phyloP scores from a whole-genome alignment of 2,888 invertebrate species.

The Eurytoma adleriae region DNA sequence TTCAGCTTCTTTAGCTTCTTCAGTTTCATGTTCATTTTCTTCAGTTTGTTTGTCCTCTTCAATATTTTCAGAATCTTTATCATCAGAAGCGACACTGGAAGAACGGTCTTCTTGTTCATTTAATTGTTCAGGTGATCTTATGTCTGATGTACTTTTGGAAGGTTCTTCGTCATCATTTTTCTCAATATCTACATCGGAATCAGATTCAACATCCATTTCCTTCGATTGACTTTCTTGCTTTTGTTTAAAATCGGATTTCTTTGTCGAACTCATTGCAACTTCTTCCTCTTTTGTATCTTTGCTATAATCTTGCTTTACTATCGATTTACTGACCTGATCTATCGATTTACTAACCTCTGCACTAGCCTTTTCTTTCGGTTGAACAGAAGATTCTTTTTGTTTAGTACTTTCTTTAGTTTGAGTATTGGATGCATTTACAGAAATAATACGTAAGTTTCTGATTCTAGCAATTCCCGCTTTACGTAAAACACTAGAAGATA shows the following conservation, averaged over 20 bases:
- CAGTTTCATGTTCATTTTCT: not conserved
- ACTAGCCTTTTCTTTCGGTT: constrained; percentile 19
- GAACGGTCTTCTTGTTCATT: too few species aligned
- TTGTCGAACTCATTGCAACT: not conserved
- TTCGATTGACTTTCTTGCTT: not conserved
- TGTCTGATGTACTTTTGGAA: not conserved
- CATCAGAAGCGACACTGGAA: not conserved
- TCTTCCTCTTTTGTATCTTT: not conserved
- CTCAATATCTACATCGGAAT: not conserved
- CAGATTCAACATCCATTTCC: not conserved
- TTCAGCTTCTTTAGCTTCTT: not conserved
- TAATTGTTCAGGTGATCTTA: not conserved
- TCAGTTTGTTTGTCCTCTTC: not conserved
- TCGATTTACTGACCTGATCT: not conserved
- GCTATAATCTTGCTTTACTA: constrained; percentile 1
- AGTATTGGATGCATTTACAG: constrained; percentile 11
- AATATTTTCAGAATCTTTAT: not conserved
- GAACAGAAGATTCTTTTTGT: not conserved
- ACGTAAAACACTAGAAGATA: constrained; percentile 59
- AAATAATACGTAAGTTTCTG: constrained; percentile 30
- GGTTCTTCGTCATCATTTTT: not conserved
- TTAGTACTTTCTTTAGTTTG: constrained; percentile 25
- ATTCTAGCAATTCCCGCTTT: constrained; percentile 65
- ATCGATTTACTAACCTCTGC: not conserved
- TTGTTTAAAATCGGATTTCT: not conserved